Base-by-base conservation (phyloP, 2,888 invertebrate genomes). In the Drymonia ruficornis region DNA sequence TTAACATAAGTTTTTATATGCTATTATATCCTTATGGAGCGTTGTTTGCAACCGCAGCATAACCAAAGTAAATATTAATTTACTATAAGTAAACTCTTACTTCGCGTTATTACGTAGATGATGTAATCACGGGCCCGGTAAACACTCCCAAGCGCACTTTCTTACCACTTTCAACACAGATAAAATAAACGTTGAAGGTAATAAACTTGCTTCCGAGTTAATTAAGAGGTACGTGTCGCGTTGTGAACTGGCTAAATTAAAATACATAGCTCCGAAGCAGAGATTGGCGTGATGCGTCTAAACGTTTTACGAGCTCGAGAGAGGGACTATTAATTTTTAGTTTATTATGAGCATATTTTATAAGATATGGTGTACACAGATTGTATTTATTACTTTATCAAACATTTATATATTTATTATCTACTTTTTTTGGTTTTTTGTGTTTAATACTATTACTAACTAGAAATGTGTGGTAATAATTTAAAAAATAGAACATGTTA, bases 121-220 rank as follows among this genome's bases (percentile, higher is more conserved):
- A 31, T 31, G 12, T 11, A 13, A 46, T 67, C 55, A 52, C 61
- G n/a, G 36, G 15, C 34, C 11, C 52, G 50, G 53, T 63, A 63
- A 68, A 70, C 52, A 63, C 61, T 52, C 63, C 60, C 36, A 16
- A 59, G 57, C 52, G 47, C 62, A 58, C 49, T 63, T 64, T 55
- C 61, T 70, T 62, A 62, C 54, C 65, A 46, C 46, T 70, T 70
- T 70, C 52, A 40, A 49, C 52, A 44, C 52, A 64, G 65, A 71
- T 70, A 73, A 74, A 74, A 74, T 71, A 71, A 75, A 65, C 65
- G 70, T 72, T 68, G 67, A 65, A 57, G 61, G 62, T 69, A 76
- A 76, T 78, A 76, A 78, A 78, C 53, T 72, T 67, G 58, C 65
- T 75, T 69, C 67, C 62, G 58, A 78, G 72, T 78, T 78, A 78